A percentile compares a stretch with the other conserved stretches of the same genome.
Evolutionary conservation across 1,140 invertebrate species (phyloP).

Genomic region (Sarcophaga peregrina): DNA sequence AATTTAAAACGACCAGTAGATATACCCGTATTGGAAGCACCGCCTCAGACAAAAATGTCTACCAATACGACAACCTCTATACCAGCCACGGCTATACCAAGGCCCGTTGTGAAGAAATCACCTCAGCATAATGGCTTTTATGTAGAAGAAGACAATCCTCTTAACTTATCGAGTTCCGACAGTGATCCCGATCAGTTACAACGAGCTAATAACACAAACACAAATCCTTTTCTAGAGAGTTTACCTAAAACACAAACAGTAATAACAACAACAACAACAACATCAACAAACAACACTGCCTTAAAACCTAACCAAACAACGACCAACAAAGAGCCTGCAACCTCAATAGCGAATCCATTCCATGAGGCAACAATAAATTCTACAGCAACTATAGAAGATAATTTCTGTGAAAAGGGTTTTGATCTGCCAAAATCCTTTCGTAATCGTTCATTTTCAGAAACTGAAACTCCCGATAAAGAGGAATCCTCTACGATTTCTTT

Average conservation of each 20-base stretch:
- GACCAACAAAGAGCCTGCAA: slow-evolving; percentile 21
- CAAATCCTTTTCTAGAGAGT: slow-evolving; percentile 61
- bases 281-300: slow-evolving; percentile 45
- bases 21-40: slow-evolving; percentile 60
- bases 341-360: neutral
- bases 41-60: slow-evolving; percentile 64
- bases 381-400: neutral
- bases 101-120: slow-evolving; percentile 55
- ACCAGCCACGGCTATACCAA: slow-evolving; percentile 57
- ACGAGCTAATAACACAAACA: slow-evolving; percentile 50
- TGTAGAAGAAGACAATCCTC: slow-evolving; percentile 33
- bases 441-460: slow-evolving; percentile 50
- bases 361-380: slow-evolving; percentile 20
- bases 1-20: slow-evolving; percentile 37
- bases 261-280: slow-evolving; percentile 21
- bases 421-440: slow-evolving; percentile 34
- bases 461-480: slow-evolving; percentile 42
- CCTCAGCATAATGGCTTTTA: slow-evolving; percentile 32
- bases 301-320: slow-evolving; percentile 30
- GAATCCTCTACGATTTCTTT: slow-evolving; percentile 19
- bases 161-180: slow-evolving; percentile 3
- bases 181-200: slow-evolving; percentile 25
- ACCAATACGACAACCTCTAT: slow-evolving; percentile 47
- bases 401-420: neutral
- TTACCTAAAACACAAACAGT: neutral